These are phyloP conservation scores for Leucoma salicis DNA, from an alignment of 2,888 invertebrate genomes.

Conservation along the genomic window DNA sequence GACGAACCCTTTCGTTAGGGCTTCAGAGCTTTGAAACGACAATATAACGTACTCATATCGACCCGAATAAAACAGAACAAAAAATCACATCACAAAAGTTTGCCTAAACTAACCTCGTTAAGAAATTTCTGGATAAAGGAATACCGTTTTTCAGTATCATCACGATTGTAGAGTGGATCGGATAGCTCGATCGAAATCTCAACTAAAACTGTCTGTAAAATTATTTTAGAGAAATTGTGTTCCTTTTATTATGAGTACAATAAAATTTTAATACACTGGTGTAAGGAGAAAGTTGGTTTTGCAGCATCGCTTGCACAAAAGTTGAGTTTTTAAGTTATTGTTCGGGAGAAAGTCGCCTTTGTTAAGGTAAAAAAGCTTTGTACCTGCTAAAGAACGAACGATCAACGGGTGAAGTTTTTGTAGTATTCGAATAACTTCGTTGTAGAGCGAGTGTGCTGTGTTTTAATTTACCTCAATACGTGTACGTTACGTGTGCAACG, in stretches of 20 bases:
- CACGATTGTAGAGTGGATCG: conserved; percentile 76
- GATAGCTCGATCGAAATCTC: conserved; percentile 69
- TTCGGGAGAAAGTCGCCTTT: conserved; percentile 69
- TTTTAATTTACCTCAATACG: conserved; percentile 22
- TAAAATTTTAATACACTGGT: conserved; percentile 54
- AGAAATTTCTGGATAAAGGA: conserved; percentile 80
- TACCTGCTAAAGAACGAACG: conserved; percentile 60
- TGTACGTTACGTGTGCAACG: conserved; percentile 20
- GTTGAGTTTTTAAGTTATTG: conserved; percentile 62
- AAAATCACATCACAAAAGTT: conserved; percentile 80
- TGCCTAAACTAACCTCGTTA: conserved; percentile 82
- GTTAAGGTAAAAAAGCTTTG: conserved; percentile 62
- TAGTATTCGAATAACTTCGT: conserved; percentile 64
- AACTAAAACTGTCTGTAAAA: conserved; percentile 52
- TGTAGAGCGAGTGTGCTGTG: conserved; percentile 61
- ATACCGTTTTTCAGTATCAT: conserved; percentile 80
- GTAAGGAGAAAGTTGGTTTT: conserved; percentile 67
- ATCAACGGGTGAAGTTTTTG: conserved; percentile 62
- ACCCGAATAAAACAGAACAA: conserved; percentile 71
- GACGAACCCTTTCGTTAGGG: conserved; percentile 56
- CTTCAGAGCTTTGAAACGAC: conserved; percentile 53
- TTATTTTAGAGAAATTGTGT: conserved; percentile 30
- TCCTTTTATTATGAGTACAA: conserved; percentile 36
- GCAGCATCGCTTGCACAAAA: conserved; percentile 51
- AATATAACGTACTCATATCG: conserved; percentile 75